These are phyloP conservation scores for Aleiodes leptofemur DNA, from an alignment of 2,888 invertebrate genomes.

Conservation along the genomic window DNA sequence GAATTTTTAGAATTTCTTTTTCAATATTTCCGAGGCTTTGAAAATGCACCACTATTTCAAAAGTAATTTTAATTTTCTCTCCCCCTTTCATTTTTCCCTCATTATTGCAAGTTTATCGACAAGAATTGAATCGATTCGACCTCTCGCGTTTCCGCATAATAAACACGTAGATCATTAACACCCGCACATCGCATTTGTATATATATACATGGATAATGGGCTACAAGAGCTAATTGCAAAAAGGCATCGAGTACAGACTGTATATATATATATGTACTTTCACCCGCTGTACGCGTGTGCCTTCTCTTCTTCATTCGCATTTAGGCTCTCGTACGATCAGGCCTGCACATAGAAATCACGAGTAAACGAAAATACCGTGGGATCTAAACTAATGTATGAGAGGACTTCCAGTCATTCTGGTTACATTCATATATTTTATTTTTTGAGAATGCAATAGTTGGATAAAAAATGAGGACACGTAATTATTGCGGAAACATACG, in stretches of 20 bases:
- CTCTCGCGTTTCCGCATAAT: constrained; percentile 26
- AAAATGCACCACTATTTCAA: constrained; percentile 28
- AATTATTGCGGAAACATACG: constrained; percentile 45
- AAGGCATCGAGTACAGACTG: constrained; percentile 38
- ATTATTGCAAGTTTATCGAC: background rate
- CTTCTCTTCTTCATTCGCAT: constrained; percentile 51
- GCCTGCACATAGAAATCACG: constrained; percentile 23
- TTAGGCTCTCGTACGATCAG: constrained; percentile 22
- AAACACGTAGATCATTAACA: constrained; percentile 54
- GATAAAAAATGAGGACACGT: constrained; percentile 41
- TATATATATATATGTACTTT: constrained; percentile 50
- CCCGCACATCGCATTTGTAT: constrained; percentile 45
- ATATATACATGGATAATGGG: constrained; percentile 27
- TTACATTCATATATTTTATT: constrained; percentile 26
- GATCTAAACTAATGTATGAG: constrained; percentile 35
- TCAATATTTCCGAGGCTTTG: background rate
- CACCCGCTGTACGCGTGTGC: constrained; percentile 55
- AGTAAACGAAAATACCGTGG: constrained; percentile 37
- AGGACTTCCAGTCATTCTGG: constrained; percentile 26
- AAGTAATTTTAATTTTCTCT: constrained; percentile 16
- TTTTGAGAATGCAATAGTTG: background rate
- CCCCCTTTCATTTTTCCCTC: background rate
- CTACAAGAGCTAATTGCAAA: constrained; percentile 38
- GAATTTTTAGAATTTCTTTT: constrained; percentile 14
- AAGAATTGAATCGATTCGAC: background rate